Conservation (phyloP, 2,797 vertebrate genomes). For the Pampus argenteus region DNA sequence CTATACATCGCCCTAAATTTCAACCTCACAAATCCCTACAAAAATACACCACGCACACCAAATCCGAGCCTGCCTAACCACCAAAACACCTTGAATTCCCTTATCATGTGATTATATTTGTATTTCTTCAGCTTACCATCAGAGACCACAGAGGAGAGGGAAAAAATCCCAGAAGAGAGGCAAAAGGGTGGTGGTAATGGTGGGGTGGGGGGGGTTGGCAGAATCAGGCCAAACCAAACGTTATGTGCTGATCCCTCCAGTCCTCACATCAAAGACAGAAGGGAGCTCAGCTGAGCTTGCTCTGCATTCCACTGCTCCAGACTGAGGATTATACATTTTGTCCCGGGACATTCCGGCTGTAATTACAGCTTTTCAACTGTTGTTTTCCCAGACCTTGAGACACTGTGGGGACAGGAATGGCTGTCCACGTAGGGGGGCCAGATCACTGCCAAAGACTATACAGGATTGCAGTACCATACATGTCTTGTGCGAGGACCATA, state of each 20-base stretch:
- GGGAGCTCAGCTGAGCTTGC: constrained; percentile 79
- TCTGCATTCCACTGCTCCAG: constrained; percentile 84
- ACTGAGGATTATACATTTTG: constrained; percentile 82
- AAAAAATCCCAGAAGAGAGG: constrained; percentile 60
- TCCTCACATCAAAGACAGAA: constrained; percentile 81
- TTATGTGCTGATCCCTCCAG: constrained; percentile 80
- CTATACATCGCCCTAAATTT: constrained; percentile 20
- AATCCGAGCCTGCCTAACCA: constrained; percentile 60
- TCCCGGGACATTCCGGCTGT: constrained; percentile 74
- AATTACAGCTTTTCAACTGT: constrained; percentile 82
- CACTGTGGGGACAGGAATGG: constrained; percentile 69
- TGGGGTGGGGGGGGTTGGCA: constrained; percentile 65
- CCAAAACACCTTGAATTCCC: constrained; percentile 45
- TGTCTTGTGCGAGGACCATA: constrained; percentile 53
- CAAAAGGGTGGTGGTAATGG: constrained; percentile 3
- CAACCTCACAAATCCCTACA: constrained; percentile 43
- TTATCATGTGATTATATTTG: constrained; percentile 69
- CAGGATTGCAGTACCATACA: constrained; percentile 46
- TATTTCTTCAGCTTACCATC: constrained; percentile 68
- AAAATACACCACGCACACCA: constrained; percentile 41
- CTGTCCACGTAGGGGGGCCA: constrained; percentile 54
- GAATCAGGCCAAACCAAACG: constrained; percentile 83
- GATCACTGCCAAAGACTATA: constrained; percentile 51
- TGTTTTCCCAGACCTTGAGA: constrained; percentile 82
- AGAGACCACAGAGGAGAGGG: constrained; percentile 63